A percentile compares a stretch with the other conserved stretches of the same genome.
These are phyloP conservation scores for Brenthis daphne DNA, from an alignment of 2,888 invertebrate species.

Conservation along the genomic window DNA sequence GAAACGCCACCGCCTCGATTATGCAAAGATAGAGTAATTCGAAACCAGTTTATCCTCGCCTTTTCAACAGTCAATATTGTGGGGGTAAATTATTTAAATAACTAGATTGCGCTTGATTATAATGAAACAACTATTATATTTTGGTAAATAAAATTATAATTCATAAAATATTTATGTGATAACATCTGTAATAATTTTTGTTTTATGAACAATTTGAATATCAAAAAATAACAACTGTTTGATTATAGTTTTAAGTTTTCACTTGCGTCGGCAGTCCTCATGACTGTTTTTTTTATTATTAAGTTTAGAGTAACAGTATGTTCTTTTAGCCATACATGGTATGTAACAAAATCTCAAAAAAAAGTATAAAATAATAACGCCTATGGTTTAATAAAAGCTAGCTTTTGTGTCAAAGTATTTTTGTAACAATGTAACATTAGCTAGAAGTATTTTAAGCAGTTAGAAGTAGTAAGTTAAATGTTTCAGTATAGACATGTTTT, in stretches of 20 bases:
- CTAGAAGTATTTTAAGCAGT: no score
- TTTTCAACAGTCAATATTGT: slow-evolving; percentile 6
- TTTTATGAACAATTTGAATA: no score
- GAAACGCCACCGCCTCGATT: slow-evolving; percentile 24
- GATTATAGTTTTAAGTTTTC: no score
- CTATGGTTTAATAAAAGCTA: slow-evolving; percentile 7
- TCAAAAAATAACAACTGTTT: no score
- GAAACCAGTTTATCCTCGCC: slow-evolving; percentile 35
- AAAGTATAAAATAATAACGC: not conserved
- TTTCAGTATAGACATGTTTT: not conserved
- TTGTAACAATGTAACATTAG: no score
- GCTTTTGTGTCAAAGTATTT: not conserved
- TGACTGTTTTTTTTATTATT: no score
- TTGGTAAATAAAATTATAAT: not conserved
- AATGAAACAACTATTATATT: not conserved
- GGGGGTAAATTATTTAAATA: slow-evolving; percentile 11
- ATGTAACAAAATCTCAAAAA: not conserved
- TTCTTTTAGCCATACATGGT: no score
- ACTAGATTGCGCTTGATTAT: not conserved
- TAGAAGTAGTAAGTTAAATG: no score
- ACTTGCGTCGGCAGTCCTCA: no score
- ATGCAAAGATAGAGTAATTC: slow-evolving; percentile 33
- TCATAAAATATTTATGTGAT: no score
- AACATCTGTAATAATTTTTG: no score
- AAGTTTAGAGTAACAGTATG: no score